These are phyloP conservation scores for Drosophila neutralis DNA, from an alignment of 2,888 invertebrate genomes.

Conservation along the genomic window DNA sequence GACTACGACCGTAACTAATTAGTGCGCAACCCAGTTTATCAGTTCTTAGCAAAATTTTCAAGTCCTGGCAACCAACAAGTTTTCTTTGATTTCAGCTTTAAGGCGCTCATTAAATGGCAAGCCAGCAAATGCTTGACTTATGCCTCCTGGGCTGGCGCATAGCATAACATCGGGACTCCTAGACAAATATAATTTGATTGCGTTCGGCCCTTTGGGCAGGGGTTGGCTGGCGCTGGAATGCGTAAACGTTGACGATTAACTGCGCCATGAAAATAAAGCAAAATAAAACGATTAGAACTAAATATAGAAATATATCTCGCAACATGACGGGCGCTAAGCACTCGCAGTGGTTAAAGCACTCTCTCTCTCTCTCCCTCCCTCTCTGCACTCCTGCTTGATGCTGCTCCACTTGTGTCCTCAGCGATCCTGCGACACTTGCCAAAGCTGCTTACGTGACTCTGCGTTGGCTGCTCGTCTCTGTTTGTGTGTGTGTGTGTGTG, in stretches of 20 bases:
- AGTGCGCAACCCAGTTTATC: constrained; percentile 77
- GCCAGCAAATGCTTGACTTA: constrained; percentile 39
- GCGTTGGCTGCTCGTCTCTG: background rate
- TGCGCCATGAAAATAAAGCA: constrained; percentile 84
- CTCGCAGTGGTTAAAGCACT: constrained; percentile 2
- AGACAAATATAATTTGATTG: constrained; percentile 82
- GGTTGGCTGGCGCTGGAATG: constrained; percentile 83
- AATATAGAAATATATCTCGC: constrained; percentile 84
- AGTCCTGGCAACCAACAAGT: constrained; percentile 9
- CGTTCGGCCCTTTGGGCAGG: constrained; percentile 81
- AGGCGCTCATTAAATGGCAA: constrained; percentile 49
- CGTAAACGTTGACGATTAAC: constrained; percentile 84
- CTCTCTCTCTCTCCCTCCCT: background rate
- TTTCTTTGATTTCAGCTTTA: constrained; percentile 57
- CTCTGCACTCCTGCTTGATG: constrained; percentile 1
- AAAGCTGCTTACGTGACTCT: constrained; percentile 14
- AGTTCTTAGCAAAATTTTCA: constrained; percentile 63
- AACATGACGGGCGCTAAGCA: constrained; percentile 75
- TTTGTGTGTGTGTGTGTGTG: background rate
- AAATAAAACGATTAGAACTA: constrained; percentile 84
- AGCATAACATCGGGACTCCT: constrained; percentile 28
- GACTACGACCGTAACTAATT: constrained; percentile 74
- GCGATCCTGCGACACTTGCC: constrained; percentile 13
- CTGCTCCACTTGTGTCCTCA: background rate
- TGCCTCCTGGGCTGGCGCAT: constrained; percentile 18